These are phyloP conservation scores for Clostera curtula DNA, from an alignment of 2,888 invertebrate species.

Conservation along the genomic window DNA sequence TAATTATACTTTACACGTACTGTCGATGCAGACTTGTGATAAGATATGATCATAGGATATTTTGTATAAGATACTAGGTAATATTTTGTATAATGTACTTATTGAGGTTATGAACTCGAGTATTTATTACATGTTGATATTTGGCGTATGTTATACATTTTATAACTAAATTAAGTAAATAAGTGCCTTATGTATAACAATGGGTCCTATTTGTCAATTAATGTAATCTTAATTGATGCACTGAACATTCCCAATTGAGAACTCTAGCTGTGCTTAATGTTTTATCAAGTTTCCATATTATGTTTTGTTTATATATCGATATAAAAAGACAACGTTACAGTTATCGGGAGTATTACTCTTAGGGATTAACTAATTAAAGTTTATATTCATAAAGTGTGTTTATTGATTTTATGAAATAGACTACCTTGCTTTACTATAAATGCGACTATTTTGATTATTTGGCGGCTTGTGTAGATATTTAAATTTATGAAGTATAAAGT, in stretches of 20 bases:
- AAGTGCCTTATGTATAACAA: constrained; percentile 56
- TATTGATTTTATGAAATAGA: too few species aligned
- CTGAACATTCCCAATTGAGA: constrained; percentile 64
- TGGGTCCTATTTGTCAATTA: constrained; percentile 57
- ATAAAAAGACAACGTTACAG: constrained; percentile 57
- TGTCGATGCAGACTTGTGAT: constrained; percentile 43
- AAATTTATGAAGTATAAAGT: too few species aligned
- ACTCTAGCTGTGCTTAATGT: constrained; percentile 44
- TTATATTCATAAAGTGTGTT: constrained; percentile 36
- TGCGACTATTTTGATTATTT: too few species aligned
- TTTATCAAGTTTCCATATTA: constrained; percentile 47
- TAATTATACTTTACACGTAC: constrained; percentile 16
- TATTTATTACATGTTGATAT: constrained; percentile 39
- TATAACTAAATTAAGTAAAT: constrained; percentile 28
- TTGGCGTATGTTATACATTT: constrained; percentile 19
- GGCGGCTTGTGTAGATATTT: too few species aligned
- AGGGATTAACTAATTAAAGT: constrained; percentile 60
- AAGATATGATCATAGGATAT: constrained; percentile 32
- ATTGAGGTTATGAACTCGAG: constrained; percentile 40
- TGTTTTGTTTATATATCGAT: constrained; percentile 42
- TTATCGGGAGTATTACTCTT: constrained; percentile 63
- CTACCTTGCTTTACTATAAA: too few species aligned
- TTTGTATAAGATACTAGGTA: constrained; percentile 21
- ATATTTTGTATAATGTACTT: constrained; percentile 40
- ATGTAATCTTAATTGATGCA: constrained; percentile 50